Percentiles rank a stretch among this genome's conserved stretches.
phyloP scores from a whole-genome alignment of 2,113 vertebrate genomes.

The Fulica atra region DNA sequence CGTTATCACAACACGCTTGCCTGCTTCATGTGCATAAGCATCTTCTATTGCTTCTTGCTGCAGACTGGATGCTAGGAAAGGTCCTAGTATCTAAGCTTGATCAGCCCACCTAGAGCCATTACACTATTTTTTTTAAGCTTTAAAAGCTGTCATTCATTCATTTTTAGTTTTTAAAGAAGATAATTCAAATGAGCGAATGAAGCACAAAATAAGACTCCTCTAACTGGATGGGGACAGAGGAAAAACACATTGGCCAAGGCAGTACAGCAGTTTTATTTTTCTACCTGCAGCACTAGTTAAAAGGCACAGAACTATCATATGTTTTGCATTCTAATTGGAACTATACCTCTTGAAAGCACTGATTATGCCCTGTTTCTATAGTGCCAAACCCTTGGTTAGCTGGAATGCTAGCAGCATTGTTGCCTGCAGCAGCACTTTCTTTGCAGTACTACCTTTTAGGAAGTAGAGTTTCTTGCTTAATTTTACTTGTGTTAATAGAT shows the following conservation, averaged over 20 bases:
- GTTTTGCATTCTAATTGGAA: conserved; percentile 30
- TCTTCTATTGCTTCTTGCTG: background rate
- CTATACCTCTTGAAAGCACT: conserved; percentile 5
- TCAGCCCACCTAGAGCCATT: background rate
- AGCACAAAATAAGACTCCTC: background rate
- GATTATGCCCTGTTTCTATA: conserved; percentile 10
- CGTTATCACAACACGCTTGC: background rate
- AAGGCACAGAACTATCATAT: background rate
- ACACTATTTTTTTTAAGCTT: background rate
- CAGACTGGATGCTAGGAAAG: background rate
- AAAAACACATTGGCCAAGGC: background rate
- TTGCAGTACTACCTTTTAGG: background rate
- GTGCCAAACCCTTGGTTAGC: background rate
- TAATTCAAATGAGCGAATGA: background rate
- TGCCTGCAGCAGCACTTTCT: background rate
- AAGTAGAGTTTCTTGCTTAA: background rate
- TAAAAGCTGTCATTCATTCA: background rate
- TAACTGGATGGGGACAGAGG: background rate
- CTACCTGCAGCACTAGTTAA: background rate
- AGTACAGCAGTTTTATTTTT: background rate
- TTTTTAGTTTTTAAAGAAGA: background rate
- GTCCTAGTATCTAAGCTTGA: background rate
- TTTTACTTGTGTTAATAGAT: background rate
- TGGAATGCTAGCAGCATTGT: background rate
- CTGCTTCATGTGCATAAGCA: background rate